Conservation (phyloP, 2,797 vertebrate genomes). For the Rhadinocentrus ornatus region DNA sequence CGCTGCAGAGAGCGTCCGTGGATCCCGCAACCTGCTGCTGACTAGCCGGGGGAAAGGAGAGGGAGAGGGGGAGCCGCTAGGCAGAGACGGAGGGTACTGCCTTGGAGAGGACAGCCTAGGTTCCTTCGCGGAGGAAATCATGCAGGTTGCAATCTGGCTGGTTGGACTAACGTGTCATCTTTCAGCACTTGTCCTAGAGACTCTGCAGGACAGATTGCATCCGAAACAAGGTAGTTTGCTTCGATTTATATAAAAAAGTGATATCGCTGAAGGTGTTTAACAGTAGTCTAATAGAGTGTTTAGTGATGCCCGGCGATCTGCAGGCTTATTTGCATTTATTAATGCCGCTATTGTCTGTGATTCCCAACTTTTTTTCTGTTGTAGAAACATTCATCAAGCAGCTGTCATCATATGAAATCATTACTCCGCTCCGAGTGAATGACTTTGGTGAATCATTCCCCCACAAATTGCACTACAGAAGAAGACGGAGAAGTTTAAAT, state of each 20-base stretch:
- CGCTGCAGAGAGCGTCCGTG: constrained; percentile 78
- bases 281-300: neutral
- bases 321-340: constrained; percentile 7
- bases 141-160: constrained; percentile 88
- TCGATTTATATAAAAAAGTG: constrained; percentile 25
- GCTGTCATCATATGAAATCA: constrained; percentile 92
- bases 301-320: constrained; percentile 17
- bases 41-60: constrained; percentile 78
- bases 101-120: constrained; percentile 70
- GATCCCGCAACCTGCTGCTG: constrained; percentile 85
- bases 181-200: constrained; percentile 82
- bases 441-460: constrained; percentile 93
- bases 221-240: constrained; percentile 89
- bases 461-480: constrained; percentile 84
- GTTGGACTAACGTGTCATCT: constrained; percentile 89
- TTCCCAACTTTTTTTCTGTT: constrained; percentile 33
- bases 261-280: constrained; percentile 2
- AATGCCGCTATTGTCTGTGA: neutral
- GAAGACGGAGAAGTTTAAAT: constrained; percentile 87
- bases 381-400: constrained; percentile 89
- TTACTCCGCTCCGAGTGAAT: constrained; percentile 91
- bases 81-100: constrained; percentile 65
- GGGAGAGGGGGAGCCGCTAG: constrained; percentile 69
- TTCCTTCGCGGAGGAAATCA: constrained; percentile 81
- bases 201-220: constrained; percentile 86